Conservation (phyloP, 2,888 invertebrate genomes). For the Drosophila lacicola region DNA sequence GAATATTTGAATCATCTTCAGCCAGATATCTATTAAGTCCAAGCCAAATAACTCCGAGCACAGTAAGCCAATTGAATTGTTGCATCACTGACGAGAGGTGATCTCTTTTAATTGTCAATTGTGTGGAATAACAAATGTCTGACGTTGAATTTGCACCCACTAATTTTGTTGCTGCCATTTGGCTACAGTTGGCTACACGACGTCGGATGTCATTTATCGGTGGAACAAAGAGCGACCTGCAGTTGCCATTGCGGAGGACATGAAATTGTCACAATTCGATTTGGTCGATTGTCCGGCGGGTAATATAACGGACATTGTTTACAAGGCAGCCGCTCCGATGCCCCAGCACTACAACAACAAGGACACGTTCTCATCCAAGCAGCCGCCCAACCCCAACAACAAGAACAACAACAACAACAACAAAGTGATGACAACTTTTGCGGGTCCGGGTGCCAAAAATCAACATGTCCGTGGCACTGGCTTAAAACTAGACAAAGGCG, state of each 20-base stretch:
- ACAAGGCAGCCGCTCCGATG: constrained; percentile 82
- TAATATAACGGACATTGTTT: constrained; percentile 87
- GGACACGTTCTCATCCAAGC: constrained; percentile 47
- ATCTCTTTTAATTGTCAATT: constrained; percentile 39
- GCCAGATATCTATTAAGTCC: no score
- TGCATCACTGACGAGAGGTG: constrained; percentile 6
- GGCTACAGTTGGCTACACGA: constrained; percentile 89
- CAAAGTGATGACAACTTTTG: constrained; percentile 71
- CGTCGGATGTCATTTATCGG: constrained; percentile 89
- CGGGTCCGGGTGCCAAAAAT: constrained; percentile 80
- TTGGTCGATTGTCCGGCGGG: constrained; percentile 90
- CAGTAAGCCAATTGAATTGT: not conserved
- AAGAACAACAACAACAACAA: constrained; percentile 51
- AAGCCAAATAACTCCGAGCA: not conserved
- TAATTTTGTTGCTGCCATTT: constrained; percentile 3
- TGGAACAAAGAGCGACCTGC: constrained; percentile 90
- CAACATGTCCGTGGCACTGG: constrained; percentile 82
- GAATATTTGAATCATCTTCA: no score
- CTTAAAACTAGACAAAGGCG: constrained; percentile 78
- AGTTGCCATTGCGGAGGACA: constrained; percentile 92
- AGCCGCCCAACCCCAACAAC: constrained; percentile 38
- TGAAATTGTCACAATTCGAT: constrained; percentile 94
- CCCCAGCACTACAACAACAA: constrained; percentile 61
- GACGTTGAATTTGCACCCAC: constrained; percentile 3
- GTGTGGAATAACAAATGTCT: constrained; percentile 45